A percentile compares a stretch with the other conserved stretches of the same genome.
These are phyloP conservation scores for Leptobrachium leishanense DNA, from an alignment of 2,113 vertebrate species.

Conservation along the genomic window DNA sequence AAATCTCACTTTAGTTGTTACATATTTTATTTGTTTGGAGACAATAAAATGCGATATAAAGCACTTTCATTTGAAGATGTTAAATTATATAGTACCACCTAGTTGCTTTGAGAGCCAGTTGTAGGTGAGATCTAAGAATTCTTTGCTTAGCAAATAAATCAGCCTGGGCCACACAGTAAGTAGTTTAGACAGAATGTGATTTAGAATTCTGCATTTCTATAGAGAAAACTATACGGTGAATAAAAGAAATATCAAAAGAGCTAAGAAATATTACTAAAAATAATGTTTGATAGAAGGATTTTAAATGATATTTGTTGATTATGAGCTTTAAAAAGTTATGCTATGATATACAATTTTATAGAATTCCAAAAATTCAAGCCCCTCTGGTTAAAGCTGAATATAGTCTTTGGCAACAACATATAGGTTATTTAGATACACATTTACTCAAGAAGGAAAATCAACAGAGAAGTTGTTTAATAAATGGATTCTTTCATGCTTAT, in stretches of 20 bases:
- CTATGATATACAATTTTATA: too few relatives aligned
- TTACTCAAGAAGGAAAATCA: too few relatives aligned
- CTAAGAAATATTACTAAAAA: background rate
- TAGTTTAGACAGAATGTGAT: conserved; percentile 58
- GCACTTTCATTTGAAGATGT: conserved; percentile 59
- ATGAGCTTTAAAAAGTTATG: too few relatives aligned
- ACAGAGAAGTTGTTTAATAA: too few relatives aligned
- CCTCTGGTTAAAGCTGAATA: too few relatives aligned
- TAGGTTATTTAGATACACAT: too few relatives aligned
- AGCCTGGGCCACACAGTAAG: conserved; percentile 37
- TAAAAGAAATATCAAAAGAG: background rate
- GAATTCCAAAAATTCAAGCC: too few relatives aligned
- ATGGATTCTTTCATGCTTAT: too few relatives aligned
- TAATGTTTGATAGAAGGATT: background rate
- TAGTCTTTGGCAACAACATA: too few relatives aligned
- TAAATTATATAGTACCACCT: conserved; percentile 64
- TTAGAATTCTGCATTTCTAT: conserved; percentile 58
- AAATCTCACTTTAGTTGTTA: conserved; percentile 49
- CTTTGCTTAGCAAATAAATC: conserved; percentile 65
- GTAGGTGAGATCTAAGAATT: conserved; percentile 59
- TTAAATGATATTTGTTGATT: background rate
- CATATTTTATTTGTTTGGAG: conserved; percentile 64
- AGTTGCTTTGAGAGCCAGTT: conserved; percentile 55
- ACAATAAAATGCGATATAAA: conserved; percentile 59
- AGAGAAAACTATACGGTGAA: background rate